These are phyloP conservation scores for Microcebus lehilahytsara DNA, from an alignment of 2,113 vertebrate genomes.

Conservation along the genomic window DNA sequence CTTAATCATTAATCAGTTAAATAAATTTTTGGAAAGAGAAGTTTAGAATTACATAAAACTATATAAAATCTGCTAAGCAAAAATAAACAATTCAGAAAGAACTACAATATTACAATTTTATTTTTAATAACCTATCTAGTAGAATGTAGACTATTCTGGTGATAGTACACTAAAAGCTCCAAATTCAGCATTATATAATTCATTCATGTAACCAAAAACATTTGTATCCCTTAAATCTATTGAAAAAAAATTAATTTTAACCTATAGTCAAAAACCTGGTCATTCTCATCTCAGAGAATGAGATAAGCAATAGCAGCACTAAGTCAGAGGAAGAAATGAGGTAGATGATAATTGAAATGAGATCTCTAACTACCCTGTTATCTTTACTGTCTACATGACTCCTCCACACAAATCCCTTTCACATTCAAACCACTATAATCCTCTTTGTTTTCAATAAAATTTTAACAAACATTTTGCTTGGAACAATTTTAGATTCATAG, in stretches of 20 bases:
- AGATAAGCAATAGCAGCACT: background rate
- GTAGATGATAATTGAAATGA: background rate
- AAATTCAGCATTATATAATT: no score
- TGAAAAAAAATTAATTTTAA: background rate
- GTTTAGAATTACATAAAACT: background rate
- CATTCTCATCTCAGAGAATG: background rate
- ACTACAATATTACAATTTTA: background rate
- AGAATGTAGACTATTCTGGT: no score
- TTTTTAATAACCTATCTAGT: background rate
- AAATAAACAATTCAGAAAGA: background rate
- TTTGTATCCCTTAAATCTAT: no score
- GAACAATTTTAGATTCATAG: constrained; percentile 4
- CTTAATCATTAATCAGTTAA: background rate
- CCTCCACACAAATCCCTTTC: background rate
- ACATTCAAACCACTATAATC: background rate
- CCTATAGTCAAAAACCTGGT: background rate
- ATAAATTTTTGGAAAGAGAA: background rate
- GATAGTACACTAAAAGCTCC: no score
- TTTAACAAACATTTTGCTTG: background rate
- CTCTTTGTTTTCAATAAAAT: background rate
- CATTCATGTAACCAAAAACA: no score
- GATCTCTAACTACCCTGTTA: background rate
- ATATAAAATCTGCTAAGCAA: background rate
- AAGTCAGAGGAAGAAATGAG: background rate
- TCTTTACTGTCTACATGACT: background rate